phyloP scores from a whole-genome alignment of 2,113 vertebrate genomes.

The Sorex fumeus region DNA sequence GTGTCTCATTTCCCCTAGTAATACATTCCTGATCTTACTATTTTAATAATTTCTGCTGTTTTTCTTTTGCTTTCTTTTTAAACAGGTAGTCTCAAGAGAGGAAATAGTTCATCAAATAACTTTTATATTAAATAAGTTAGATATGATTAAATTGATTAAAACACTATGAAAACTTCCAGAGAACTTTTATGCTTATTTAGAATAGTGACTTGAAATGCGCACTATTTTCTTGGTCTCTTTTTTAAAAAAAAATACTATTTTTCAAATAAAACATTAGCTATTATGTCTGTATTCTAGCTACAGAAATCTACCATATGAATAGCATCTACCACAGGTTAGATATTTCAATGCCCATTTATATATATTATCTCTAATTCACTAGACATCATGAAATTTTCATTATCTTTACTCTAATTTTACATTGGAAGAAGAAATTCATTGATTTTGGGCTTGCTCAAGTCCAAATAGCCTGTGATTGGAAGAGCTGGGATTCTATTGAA shows the following conservation, averaged over 20 bases:
- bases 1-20: background rate
- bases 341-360: background rate
- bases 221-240: background rate
- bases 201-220: background rate
- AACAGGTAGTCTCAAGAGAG: constrained; percentile 17
- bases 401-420: background rate
- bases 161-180: background rate
- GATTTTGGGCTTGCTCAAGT: background rate
- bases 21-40: background rate
- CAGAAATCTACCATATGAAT: background rate
- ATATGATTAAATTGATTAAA: background rate
- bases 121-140: constrained; percentile 15
- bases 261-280: background rate
- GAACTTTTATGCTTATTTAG: background rate
- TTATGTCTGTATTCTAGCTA: background rate
- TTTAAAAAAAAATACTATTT: too few species aligned
- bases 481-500: background rate
- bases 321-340: background rate
- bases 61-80: background rate
- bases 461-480: background rate
- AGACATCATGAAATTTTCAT: background rate
- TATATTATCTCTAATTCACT: background rate
- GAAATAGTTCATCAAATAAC: background rate
- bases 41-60: background rate
- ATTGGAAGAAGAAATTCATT: background rate